Conservation (phyloP, 2,888 invertebrate genomes). For the Dolomedes plantarius region DNA sequence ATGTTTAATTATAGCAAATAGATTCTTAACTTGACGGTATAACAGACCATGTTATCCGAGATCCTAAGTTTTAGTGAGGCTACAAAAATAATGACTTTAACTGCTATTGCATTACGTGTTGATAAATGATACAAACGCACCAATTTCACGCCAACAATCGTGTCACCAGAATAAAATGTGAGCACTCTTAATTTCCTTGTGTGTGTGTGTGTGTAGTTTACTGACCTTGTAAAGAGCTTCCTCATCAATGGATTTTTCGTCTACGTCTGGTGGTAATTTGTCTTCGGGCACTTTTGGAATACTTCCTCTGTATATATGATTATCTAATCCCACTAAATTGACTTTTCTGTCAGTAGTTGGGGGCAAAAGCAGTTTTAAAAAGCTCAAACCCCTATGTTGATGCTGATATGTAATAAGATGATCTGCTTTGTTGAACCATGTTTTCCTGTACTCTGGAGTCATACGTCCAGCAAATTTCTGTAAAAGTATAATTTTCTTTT, state of each 20-base stretch:
- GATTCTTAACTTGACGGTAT: too few species aligned
- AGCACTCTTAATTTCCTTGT: too few species aligned
- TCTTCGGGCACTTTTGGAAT: conserved; percentile 25
- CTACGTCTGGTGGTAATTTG: conserved; percentile 24
- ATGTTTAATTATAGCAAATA: too few species aligned
- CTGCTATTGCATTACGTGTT: too few species aligned
- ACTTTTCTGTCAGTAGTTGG: conserved; percentile 33
- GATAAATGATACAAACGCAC: too few species aligned
- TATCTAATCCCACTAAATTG: conserved; percentile 37
- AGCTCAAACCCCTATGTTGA: conserved; percentile 41
- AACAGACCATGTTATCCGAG: too few species aligned
- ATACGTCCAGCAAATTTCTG: not conserved
- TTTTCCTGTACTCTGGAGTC: not conserved
- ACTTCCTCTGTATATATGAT: conserved; percentile 38
- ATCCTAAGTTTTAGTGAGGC: too few species aligned
- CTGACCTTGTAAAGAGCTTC: conserved; percentile 31
- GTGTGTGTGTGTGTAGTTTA: too few species aligned
- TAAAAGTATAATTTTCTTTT: too few species aligned
- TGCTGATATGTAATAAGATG: conserved; percentile 33
- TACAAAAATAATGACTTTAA: too few species aligned
- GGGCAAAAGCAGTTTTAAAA: conserved; percentile 34
- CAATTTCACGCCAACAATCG: too few species aligned
- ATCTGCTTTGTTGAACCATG: not conserved
- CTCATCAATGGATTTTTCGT: conserved; percentile 22
- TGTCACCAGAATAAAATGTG: too few species aligned